Conservation (phyloP, 2,888 invertebrate species). For the Drosophila quinaria region DNA sequence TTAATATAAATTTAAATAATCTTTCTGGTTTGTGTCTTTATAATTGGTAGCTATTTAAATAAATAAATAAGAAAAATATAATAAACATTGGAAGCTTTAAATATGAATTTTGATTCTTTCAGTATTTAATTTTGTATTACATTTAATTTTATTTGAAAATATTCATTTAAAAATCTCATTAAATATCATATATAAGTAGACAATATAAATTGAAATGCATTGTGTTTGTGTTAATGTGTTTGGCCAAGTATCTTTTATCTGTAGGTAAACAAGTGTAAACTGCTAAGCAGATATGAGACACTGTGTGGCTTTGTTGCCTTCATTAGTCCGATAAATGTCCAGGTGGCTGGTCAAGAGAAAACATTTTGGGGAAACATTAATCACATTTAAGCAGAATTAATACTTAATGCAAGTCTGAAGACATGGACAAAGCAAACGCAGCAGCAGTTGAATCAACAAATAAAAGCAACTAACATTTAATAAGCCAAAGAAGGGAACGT, state of each 20-base stretch:
- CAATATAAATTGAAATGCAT: not conserved
- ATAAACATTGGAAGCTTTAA: too few species aligned
- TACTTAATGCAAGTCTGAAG: slow-evolving; percentile 56
- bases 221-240: not conserved
- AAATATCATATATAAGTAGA: not conserved
- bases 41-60: too few species aligned
- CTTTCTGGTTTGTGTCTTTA: not conserved
- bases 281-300: not conserved
- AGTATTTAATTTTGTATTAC: not conserved
- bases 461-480: slow-evolving; percentile 67
- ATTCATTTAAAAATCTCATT: not conserved
- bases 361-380: slow-evolving; percentile 61
- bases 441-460: slow-evolving; percentile 20
- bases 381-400: slow-evolving; percentile 75
- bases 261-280: slow-evolving; percentile 7
- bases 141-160: not conserved
- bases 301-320: slow-evolving; percentile 16
- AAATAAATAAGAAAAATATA: not conserved
- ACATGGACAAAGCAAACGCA: not conserved
- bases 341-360: slow-evolving; percentile 16
- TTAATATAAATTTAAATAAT: too few species aligned
- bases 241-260: slow-evolving; percentile 8
- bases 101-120: not conserved
- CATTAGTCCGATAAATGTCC: slow-evolving; percentile 44
- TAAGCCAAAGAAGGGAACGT: slow-evolving; percentile 70